Base-by-base conservation (phyloP, 2,113 vertebrate genomes). In the Urocynchramus pylzowi region DNA sequence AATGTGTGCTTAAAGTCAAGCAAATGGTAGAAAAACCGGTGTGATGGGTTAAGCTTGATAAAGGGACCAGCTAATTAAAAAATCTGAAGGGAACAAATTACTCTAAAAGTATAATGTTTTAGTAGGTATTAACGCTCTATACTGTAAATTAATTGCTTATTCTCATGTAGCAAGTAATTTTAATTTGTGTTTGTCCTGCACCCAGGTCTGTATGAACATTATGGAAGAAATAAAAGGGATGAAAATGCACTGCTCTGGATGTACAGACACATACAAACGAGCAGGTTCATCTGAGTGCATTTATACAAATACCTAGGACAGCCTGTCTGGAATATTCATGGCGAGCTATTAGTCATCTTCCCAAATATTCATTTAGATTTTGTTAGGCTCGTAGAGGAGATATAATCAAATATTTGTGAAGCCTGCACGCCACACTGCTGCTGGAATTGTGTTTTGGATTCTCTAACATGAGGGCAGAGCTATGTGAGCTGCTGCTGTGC, bases 321-420 rank as follows among this genome's bases (percentile, higher is more conserved):
- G 39, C 53, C 90, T 69, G 56, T 13, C 86, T 93, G 85, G 89
- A 96, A 94, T 95, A 94, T 86, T 93, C 83, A 88, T 68, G 65
- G 65, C 8, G 37, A 84, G 53, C 52, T 64, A 77, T 90, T 91
- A 85, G 88, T 92, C 90, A 84, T 44, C 91, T 84, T 67, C 77
- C 84, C 91, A 95, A 94, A 91, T 85, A 92, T 53, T 96, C 87
- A 87, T 96, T 94, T 93, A 39, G 67, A 92, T 91, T 93, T 94
- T 92, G 70, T 71, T 76, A 67, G 57, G 53, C 57, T 93, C 73
- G 85, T 82, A 50, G 89, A 95, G 70, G 80, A 96, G 91, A 52
- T 84, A 70, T 50, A 91, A 82, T 93, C 84, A 95, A 87, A 85
- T 90, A 94, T 90, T 95, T 95, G 93, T 81, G 82, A 87, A 94